phyloP scores from a whole-genome alignment of 2,113 vertebrate species.

The Chunga burmeisteri region DNA sequence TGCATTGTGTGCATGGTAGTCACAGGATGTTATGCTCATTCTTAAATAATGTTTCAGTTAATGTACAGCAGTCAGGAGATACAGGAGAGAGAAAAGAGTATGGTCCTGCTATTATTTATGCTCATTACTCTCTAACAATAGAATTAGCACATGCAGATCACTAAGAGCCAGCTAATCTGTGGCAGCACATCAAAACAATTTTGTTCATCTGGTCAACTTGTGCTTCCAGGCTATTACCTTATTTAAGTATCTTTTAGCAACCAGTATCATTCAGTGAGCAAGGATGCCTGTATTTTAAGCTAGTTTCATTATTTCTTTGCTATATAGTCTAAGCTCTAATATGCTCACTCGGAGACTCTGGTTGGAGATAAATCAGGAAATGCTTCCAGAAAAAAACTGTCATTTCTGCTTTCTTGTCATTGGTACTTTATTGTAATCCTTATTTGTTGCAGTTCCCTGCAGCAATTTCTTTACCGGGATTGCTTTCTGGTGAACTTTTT shows the following conservation, averaged over 20 bases:
- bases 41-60: background rate
- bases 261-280: background rate
- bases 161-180: background rate
- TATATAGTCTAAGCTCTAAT: background rate
- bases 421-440: constrained; percentile 10
- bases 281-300: background rate
- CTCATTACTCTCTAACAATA: background rate
- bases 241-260: background rate
- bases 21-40: background rate
- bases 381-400: constrained; percentile 24
- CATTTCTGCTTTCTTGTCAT: constrained; percentile 1
- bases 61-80: background rate
- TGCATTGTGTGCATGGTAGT: background rate
- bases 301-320: background rate
- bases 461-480: background rate
- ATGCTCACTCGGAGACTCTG: background rate
- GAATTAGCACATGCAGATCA: background rate
- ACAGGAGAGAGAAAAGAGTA: background rate
- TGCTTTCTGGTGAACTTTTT: constrained; percentile 23
- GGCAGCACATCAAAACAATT: background rate
- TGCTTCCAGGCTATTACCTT: background rate
- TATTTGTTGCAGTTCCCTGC: constrained; percentile 7
- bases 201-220: background rate
- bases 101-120: background rate
- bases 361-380: constrained; percentile 38